These are phyloP conservation scores for Brienomyrus brachyistius DNA, from an alignment of 2,113 vertebrate genomes.

Conservation along the genomic window DNA sequence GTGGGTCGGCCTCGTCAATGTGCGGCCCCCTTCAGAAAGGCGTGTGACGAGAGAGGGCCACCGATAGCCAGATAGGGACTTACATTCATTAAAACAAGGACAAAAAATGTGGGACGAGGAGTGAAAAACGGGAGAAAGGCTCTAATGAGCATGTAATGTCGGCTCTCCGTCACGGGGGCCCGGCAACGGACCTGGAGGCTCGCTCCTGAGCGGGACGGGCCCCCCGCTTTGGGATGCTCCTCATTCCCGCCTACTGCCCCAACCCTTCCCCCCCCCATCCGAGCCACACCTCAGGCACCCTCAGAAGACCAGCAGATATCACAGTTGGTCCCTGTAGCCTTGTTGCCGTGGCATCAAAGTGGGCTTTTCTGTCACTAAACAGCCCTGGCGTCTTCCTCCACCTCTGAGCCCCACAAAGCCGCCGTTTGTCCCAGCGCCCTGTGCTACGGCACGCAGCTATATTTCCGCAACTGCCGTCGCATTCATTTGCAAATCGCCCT, in stretches of 20 bases:
- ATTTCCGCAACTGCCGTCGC: slow-evolving; percentile 88
- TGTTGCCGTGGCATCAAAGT: slow-evolving; percentile 90
- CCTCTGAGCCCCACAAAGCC: slow-evolving; percentile 67
- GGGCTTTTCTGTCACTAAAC: slow-evolving; percentile 97
- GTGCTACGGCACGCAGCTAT: slow-evolving; percentile 83
- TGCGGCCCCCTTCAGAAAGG: slow-evolving; percentile 28
- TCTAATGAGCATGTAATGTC: slow-evolving; percentile 54
- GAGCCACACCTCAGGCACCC: neutral
- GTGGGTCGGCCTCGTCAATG: slow-evolving; percentile 61
- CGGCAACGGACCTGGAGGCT: slow-evolving; percentile 47
- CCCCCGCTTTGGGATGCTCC: slow-evolving; percentile 46
- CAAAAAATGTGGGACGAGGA: slow-evolving; percentile 51
- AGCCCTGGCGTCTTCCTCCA: slow-evolving; percentile 75
- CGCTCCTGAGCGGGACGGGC: slow-evolving; percentile 26
- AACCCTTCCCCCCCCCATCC: neutral
- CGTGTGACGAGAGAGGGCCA: slow-evolving; percentile 49
- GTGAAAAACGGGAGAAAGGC: slow-evolving; percentile 53
- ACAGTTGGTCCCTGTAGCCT: slow-evolving; percentile 51
- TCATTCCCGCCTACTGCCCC: slow-evolving; percentile 33
- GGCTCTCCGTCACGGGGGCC: slow-evolving; percentile 41
- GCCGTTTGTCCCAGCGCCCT: slow-evolving; percentile 81
- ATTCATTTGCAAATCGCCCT: slow-evolving; percentile 96
- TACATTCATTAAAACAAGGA: slow-evolving; percentile 57
- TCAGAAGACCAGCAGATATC: neutral
- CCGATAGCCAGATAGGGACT: slow-evolving; percentile 55